Conservation (phyloP, 2,888 invertebrate species). For the Dilophus febrilis region DNA sequence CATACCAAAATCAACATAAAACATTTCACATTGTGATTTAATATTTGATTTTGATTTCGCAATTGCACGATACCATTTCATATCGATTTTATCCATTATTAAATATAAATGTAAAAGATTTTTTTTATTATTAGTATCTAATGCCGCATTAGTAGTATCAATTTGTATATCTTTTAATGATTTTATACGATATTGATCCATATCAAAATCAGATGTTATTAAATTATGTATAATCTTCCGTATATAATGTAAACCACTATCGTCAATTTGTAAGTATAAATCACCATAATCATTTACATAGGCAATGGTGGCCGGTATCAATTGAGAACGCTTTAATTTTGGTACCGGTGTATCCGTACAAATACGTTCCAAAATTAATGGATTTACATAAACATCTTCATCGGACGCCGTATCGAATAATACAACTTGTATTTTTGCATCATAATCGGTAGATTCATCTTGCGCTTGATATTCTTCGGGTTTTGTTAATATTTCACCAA, state of each 20-base stretch:
- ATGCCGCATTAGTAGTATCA: neutral
- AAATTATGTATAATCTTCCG: slow-evolving; percentile 1
- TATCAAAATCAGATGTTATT: slow-evolving; percentile 20
- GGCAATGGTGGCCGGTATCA: slow-evolving; percentile 22
- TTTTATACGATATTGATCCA: slow-evolving; percentile 11
- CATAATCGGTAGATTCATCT: slow-evolving; percentile 23
- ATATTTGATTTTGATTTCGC: slow-evolving; percentile 20
- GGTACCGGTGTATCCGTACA: slow-evolving; percentile 24
- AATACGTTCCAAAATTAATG: slow-evolving; percentile 38
- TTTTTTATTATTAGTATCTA: too few species aligned
- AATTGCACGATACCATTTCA: slow-evolving; percentile 32
- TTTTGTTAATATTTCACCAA: slow-evolving; percentile 35
- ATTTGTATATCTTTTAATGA: too few species aligned
- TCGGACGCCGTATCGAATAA: slow-evolving; percentile 47
- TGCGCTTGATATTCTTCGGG: slow-evolving; percentile 17
- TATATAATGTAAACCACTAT: slow-evolving; percentile 23
- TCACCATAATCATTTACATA: slow-evolving; percentile 25
- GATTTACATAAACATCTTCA: slow-evolving; percentile 47
- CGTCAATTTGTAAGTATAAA: slow-evolving; percentile 22
- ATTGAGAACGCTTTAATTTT: slow-evolving; percentile 16
- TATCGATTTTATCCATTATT: too few species aligned
- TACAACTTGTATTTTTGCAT: slow-evolving; percentile 36
- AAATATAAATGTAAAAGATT: too few species aligned
- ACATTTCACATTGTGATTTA: slow-evolving; percentile 30
- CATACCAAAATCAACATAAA: slow-evolving; percentile 37